Evolutionary conservation across 2,113 vertebrate species (phyloP).

Genomic region (Neodontobutis hainanensis): DNA sequence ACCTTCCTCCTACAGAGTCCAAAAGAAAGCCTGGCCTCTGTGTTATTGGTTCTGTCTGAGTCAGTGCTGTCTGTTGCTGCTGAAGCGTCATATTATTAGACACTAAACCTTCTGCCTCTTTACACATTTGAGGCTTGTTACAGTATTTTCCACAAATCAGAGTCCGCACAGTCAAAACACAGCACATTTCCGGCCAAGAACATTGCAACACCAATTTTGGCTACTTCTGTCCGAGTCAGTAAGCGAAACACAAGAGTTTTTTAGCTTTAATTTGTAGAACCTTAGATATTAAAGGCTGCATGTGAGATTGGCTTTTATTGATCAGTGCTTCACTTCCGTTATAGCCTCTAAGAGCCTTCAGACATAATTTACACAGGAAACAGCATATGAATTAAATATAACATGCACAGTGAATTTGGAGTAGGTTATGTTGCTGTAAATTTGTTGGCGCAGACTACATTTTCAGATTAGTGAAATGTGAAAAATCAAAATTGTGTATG

Average conservation of each 20-base stretch:
- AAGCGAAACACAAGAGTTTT: slow-evolving; percentile 1
- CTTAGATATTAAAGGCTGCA: too few relatives aligned
- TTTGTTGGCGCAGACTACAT: too few relatives aligned
- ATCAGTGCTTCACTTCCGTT: not conserved
- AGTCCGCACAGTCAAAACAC: slow-evolving; percentile 24
- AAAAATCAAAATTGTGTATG: too few relatives aligned
- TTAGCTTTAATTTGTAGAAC: too few relatives aligned
- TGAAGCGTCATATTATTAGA: slow-evolving; percentile 1
- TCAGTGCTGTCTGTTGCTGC: not conserved
- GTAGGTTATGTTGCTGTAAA: too few relatives aligned
- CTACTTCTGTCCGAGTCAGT: slow-evolving; percentile 9
- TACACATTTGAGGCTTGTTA: not conserved
- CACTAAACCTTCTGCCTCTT: not conserved
- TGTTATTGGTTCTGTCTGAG: slow-evolving; percentile 1
- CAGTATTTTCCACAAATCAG: slow-evolving; percentile 25
- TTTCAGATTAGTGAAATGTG: too few relatives aligned
- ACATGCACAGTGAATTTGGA: too few relatives aligned
- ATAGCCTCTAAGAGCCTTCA: not conserved
- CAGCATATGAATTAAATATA: too few relatives aligned
- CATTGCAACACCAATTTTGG: slow-evolving; percentile 33
- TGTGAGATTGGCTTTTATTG: not conserved
- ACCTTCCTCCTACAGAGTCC: not conserved
- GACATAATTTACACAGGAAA: too few relatives aligned
- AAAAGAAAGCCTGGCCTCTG: not conserved
- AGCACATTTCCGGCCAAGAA: slow-evolving; percentile 34